Conservation (phyloP, 30 jellyfish, hydroid and myxozoan species). For the Catostylus mosaicus region DNA sequence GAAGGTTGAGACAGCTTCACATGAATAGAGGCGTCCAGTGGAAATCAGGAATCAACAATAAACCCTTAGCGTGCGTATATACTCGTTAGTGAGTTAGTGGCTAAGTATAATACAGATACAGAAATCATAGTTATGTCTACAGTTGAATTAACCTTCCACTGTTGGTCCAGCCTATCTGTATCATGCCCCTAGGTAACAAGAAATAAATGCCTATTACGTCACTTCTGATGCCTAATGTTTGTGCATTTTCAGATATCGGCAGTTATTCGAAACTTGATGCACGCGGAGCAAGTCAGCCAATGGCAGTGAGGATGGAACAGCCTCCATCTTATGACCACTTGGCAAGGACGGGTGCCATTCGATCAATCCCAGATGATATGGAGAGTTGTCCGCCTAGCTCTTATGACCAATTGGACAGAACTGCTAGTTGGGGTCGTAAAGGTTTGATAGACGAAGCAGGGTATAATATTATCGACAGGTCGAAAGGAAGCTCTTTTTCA, state of each 20-base stretch:
- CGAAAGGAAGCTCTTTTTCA: conserved; percentile 18
- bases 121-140: too few species aligned
- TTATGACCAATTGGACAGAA: conserved; percentile 76
- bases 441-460: conserved; percentile 31
- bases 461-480: conserved; percentile 36
- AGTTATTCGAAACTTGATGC: conserved; percentile 38
- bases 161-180: background rate
- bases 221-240: background rate
- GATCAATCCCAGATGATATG: conserved; percentile 32
- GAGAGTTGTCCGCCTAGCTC: conserved; percentile 43
- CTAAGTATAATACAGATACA: too few species aligned
- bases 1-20: too few species aligned
- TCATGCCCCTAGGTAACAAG: background rate
- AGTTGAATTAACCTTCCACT: too few species aligned
- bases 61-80: too few species aligned
- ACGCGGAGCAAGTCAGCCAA: conserved; percentile 38
- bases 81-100: too few species aligned
- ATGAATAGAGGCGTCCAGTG: too few species aligned
- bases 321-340: conserved; percentile 67
- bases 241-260: background rate
- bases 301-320: conserved; percentile 30
- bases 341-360: conserved; percentile 56
- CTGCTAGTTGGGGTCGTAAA: conserved; percentile 64
- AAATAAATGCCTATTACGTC: background rate
- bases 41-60: too few species aligned